Percentiles rank a stretch among this genome's conserved stretches.
These are phyloP conservation scores for Cynocephalus volans DNA, from an alignment of 2,113 vertebrate species.

Conservation along the genomic window DNA sequence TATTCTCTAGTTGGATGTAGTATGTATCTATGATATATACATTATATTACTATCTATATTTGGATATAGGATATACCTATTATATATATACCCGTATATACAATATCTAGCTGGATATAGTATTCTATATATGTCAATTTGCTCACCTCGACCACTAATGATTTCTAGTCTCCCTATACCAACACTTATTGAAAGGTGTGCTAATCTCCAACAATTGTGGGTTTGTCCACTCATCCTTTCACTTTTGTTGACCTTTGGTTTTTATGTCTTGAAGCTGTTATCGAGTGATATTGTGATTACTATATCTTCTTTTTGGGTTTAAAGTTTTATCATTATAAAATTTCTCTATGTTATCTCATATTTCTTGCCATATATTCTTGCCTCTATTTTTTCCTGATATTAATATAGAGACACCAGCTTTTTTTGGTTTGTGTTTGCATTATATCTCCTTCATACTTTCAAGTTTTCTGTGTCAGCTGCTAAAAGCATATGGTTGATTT, in stretches of 20 bases:
- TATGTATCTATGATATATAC: too few species aligned
- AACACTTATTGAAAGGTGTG: neutral
- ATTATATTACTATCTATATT: neutral
- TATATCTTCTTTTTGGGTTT: neutral
- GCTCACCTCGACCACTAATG: neutral
- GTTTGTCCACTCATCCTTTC: neutral
- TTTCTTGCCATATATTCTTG: neutral
- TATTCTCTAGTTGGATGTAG: neutral
- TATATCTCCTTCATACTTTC: neutral
- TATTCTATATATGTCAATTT: neutral
- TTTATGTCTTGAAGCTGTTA: neutral
- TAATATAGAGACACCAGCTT: neutral
- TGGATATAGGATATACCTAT: neutral
- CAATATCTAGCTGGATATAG: too few species aligned
- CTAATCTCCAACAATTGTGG: neutral
- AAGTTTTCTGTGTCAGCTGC: constrained; percentile 4
- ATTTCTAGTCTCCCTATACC: neutral
- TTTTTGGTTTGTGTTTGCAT: neutral
- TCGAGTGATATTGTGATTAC: neutral
- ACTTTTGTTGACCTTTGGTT: constrained; percentile 12
- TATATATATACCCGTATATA: too few species aligned
- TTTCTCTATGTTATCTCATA: neutral
- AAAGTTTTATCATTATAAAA: neutral
- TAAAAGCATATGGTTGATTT: neutral
- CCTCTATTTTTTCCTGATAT: too few species aligned